Evolutionary conservation across 2,888 invertebrate species (phyloP), one percentile per base, ranked within the genome.

Genomic region (Neelides folsomi): DNA sequence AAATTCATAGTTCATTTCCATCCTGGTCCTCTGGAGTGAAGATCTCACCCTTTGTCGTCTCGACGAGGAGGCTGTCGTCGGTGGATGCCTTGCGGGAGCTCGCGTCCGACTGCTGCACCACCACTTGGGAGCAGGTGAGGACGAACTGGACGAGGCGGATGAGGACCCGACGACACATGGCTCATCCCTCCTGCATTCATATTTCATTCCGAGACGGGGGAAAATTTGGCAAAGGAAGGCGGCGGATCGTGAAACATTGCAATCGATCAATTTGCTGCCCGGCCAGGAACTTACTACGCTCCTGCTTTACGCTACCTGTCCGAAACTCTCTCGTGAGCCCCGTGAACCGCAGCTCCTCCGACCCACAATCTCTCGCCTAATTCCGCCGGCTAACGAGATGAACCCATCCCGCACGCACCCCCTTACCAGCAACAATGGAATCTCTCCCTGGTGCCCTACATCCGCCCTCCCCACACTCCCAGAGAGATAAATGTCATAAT

Each of bases 51-150:
- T 84, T 85, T 66, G 78, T 80, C 19, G 86, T 87, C 63, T 80
- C 77, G 18, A 88, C 76, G n/a, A 86, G 73, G 44, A 87, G 73
- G 1, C 81, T 80, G 68, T 85, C 84, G 41, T 80, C 78, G 39
- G 75, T 76, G 46, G 58, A 39, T 53, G 40, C 49, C 63, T 58
- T 43, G 66, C 59, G 51, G 67, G 62, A 64, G 60, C 59, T 52
- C 60, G 61, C 55, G 59, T 37, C 15, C 37, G 47, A 16, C 44
- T 48, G 57, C 56, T 58, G 59, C 54, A 60, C 63, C 60, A 64
- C 60, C 55, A 64, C 62, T 55, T 62, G 59, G 57, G 64, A 64
- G 58, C 61, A 64, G 57, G 62, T 62, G 55, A 64, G 58, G 59
- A 64, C 60, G 58, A 64, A 59, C 57, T 64, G 64, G 62, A 64